A percentile compares a stretch with the other conserved stretches of the same genome.
Conservation (phyloP, 53 echinoderm and acorn worm genomes). For the Luidia sarsii region DNA sequence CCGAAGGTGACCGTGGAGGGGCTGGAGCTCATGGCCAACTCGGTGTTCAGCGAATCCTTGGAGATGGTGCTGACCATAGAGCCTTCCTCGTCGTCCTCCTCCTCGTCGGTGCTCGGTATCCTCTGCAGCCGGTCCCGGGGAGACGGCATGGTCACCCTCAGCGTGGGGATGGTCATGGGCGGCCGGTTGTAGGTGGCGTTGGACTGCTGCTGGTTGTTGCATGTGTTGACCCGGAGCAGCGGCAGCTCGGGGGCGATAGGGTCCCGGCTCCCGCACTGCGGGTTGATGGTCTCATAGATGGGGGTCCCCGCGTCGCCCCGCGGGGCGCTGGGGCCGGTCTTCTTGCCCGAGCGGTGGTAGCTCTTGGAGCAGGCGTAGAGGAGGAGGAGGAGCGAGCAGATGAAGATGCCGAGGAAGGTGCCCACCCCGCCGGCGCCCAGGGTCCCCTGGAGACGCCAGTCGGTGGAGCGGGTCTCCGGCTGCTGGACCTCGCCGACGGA, state of each 20-base stretch:
- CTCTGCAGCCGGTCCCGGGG: conserved; percentile 12
- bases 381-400: conserved; percentile 27
- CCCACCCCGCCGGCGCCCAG: conserved; percentile 31
- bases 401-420: conserved; percentile 15
- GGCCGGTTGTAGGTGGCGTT: conserved; percentile 45
- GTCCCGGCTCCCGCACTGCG: conserved; percentile 24
- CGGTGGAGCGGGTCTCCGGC: conserved; percentile 30
- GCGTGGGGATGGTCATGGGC: conserved; percentile 11
- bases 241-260: conserved; percentile 10
- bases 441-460: conserved; percentile 27
- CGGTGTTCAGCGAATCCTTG: conserved; percentile 27
- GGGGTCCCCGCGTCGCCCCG: conserved; percentile 25
- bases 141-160: conserved; percentile 15
- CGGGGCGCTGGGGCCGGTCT: background rate
- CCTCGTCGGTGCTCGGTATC: conserved; percentile 6
- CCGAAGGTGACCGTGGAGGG: conserved; percentile 37
- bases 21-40: conserved; percentile 30
- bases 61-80: conserved; percentile 38
- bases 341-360: conserved; percentile 5
- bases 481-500: conserved; percentile 32
- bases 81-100: conserved; percentile 23
- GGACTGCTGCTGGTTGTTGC: conserved; percentile 16
- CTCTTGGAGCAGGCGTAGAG: conserved; percentile 31
- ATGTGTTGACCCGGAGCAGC: background rate
- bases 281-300: conserved; percentile 33